phyloP scores from a whole-genome alignment of 2,797 vertebrate species.

The Melanotaenia maccullochi region DNA sequence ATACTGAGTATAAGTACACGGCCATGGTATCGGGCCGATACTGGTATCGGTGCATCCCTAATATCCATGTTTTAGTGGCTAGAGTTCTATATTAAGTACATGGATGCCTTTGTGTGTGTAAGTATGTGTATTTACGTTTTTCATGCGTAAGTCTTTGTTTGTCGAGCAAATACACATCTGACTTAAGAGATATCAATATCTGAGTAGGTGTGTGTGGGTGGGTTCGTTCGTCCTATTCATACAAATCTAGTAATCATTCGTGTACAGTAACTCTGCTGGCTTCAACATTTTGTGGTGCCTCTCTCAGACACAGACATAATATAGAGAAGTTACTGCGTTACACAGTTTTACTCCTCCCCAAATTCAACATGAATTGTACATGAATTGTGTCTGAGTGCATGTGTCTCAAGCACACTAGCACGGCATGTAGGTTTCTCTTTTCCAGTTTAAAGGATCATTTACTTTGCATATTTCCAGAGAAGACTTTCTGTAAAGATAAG shows the following conservation, averaged over 20 bases:
- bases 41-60: too few relatives aligned
- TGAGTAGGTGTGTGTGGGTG: background rate
- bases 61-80: background rate
- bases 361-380: background rate
- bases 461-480: slow-evolving; percentile 23
- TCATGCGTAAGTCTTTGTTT: slow-evolving; percentile 53
- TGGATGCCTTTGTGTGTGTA: background rate
- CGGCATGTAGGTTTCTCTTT: background rate
- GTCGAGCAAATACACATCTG: slow-evolving; percentile 39
- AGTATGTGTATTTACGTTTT: background rate
- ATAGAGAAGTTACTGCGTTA: background rate
- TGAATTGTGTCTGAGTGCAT: background rate
- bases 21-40: too few relatives aligned
- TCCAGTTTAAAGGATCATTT: background rate
- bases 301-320: slow-evolving; percentile 36
- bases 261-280: slow-evolving; percentile 51
- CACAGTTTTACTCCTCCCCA: background rate
- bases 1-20: too few relatives aligned
- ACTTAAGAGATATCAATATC: background rate
- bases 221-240: background rate
- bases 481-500: slow-evolving; percentile 16
- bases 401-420: too few relatives aligned
- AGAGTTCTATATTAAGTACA: background rate
- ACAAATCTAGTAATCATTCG: slow-evolving; percentile 30
- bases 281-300: slow-evolving; percentile 39